Evolutionary conservation across 2,113 vertebrate species (phyloP).

Genomic region (Notarius quadriscutis): DNA sequence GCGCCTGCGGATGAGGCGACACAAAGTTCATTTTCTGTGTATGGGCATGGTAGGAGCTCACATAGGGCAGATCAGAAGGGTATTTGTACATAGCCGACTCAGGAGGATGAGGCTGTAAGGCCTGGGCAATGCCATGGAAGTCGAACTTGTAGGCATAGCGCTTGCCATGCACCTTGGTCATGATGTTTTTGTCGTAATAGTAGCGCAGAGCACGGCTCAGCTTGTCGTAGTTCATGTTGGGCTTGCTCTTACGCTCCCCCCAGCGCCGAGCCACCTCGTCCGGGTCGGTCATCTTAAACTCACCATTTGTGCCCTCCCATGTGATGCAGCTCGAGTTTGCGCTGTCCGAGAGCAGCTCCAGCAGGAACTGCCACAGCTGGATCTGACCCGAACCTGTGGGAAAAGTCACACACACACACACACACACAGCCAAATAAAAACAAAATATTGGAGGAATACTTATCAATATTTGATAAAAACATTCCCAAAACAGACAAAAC

Average conservation of each 20-base stretch:
- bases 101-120: slow-evolving; percentile 84
- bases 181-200: slow-evolving; percentile 92
- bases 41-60: slow-evolving; percentile 85
- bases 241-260: slow-evolving; percentile 86
- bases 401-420: background rate
- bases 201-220: slow-evolving; percentile 87
- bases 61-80: slow-evolving; percentile 84
- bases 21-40: slow-evolving; percentile 91
- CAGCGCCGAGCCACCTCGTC: slow-evolving; percentile 87
- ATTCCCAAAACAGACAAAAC: background rate
- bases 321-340: slow-evolving; percentile 87
- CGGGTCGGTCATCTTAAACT: slow-evolving; percentile 89
- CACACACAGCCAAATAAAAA: background rate
- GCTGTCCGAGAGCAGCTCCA: slow-evolving; percentile 86
- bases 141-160: slow-evolving; percentile 90
- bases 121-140: slow-evolving; percentile 90
- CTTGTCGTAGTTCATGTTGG: slow-evolving; percentile 92
- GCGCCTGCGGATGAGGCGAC: slow-evolving; percentile 78
- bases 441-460: background rate
- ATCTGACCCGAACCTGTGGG: slow-evolving; percentile 84
- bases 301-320: slow-evolving; percentile 88
- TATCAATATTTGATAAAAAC: background rate
- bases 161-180: slow-evolving; percentile 91
- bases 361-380: slow-evolving; percentile 87
- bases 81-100: slow-evolving; percentile 88